Percentiles rank a stretch among this genome's conserved stretches.
phyloP scores from a whole-genome alignment of 2,888 invertebrate species.

The Plusia festucae region DNA sequence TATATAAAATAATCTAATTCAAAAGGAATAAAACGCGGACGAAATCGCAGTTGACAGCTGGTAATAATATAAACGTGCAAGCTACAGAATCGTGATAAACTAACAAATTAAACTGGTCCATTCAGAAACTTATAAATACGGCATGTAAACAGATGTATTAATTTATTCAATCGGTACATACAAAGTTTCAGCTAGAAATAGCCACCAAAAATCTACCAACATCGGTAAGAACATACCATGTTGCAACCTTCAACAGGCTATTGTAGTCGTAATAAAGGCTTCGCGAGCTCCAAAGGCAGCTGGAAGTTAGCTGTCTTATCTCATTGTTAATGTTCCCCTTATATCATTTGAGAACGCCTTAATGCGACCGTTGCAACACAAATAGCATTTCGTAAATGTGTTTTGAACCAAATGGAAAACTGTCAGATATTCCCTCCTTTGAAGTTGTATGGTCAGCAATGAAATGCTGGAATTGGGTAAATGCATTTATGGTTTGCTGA shows the following conservation, averaged over 20 bases:
- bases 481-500: conserved; percentile 1
- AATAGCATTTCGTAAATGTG: conserved; percentile 26
- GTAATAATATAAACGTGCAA: no score
- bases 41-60: no score
- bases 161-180: not conserved
- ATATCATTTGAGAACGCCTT: conserved; percentile 27
- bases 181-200: not conserved
- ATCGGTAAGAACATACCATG: conserved; percentile 2
- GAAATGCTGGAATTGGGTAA: not conserved
- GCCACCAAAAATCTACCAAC: conserved; percentile 1
- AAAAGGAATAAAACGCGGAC: no score
- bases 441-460: not conserved
- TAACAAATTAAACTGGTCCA: no score
- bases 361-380: conserved; percentile 29
- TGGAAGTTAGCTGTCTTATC: conserved; percentile 21
- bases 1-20: no score
- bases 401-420: conserved; percentile 14
- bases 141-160: not conserved
- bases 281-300: conserved; percentile 34
- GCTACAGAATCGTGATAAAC: no score
- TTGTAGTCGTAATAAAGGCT: conserved; percentile 24
- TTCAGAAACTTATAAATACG: no score
- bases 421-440: conserved; percentile 15
- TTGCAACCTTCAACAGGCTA: conserved; percentile 10
- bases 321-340: conserved; percentile 25